Conservation (phyloP, 2,888 invertebrate genomes). For the Sinopyrophorus schimmeli region DNA sequence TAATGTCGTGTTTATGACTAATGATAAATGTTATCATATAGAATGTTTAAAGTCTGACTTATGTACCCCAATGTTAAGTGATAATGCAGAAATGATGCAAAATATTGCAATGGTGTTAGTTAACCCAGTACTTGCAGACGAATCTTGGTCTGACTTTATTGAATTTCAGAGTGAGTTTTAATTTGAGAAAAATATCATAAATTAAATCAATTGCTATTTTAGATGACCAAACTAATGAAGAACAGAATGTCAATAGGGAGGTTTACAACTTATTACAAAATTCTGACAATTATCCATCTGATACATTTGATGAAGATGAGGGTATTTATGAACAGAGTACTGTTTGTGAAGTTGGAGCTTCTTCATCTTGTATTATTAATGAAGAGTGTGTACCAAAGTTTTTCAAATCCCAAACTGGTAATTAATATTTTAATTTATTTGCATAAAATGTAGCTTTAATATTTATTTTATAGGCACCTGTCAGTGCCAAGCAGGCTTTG, state of each 20-base stretch:
- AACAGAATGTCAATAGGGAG: constrained; percentile 15
- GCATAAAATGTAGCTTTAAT: constrained; percentile 8
- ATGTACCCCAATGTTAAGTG: constrained; percentile 68
- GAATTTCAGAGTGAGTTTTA: no score
- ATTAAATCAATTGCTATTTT: background rate
- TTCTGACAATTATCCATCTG: constrained; percentile 9
- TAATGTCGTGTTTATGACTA: constrained; percentile 78
- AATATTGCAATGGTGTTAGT: constrained; percentile 78
- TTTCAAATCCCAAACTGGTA: constrained; percentile 59
- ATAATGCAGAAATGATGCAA: constrained; percentile 60
- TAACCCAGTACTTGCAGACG: constrained; percentile 66
- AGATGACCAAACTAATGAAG: constrained; percentile 19
- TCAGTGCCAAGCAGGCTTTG: constrained; percentile 68
- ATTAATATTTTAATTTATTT: constrained; percentile 20
- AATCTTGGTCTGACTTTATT: constrained; percentile 57
- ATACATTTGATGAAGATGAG: constrained; percentile 28
- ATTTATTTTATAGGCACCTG: constrained; percentile 63
- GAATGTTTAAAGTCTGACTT: constrained; percentile 71
- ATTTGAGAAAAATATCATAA: background rate
- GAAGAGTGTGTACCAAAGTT: constrained; percentile 68
- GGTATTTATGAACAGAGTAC: constrained; percentile 42
- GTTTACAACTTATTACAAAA: constrained; percentile 22
- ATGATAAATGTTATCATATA: constrained; percentile 77
- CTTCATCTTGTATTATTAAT: constrained; percentile 66
- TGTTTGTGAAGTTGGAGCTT: constrained; percentile 63